Evolutionary conservation across 2,797 vertebrate genomes (phyloP).

Genomic region (Nannoperca australis): DNA sequence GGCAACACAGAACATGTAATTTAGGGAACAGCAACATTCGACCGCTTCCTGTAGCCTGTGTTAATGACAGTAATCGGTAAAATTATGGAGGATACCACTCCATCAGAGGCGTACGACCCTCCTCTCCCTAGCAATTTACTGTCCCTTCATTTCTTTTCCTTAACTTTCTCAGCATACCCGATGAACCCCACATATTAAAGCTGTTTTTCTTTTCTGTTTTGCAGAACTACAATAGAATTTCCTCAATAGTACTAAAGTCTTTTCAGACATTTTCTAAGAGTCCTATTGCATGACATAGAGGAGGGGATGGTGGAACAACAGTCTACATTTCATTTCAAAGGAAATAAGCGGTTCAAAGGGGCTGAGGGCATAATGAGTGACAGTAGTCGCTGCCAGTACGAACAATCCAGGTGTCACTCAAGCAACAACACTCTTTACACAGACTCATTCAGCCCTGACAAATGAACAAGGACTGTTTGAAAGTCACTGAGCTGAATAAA

Average conservation of each 20-base stretch:
- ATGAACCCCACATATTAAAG: not conserved
- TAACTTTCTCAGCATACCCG: not conserved
- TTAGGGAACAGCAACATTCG: constrained; percentile 53
- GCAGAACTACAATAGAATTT: constrained; percentile 26
- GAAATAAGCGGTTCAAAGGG: constrained; percentile 49
- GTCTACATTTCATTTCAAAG: constrained; percentile 67
- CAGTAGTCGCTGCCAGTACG: constrained; percentile 60
- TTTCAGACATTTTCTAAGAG: constrained; percentile 33
- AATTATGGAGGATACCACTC: constrained; percentile 57
- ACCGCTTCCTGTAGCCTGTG: constrained; percentile 54
- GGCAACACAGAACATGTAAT: constrained; percentile 58
- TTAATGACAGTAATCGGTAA: constrained; percentile 78
- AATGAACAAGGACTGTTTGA: constrained; percentile 75
- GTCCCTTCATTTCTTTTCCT: constrained; percentile 11
- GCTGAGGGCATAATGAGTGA: constrained; percentile 62
- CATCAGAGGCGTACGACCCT: constrained; percentile 22
- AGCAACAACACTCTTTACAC: constrained; percentile 65
- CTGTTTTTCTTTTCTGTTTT: constrained; percentile 22
- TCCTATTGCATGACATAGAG: constrained; percentile 35
- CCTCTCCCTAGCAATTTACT: constrained; percentile 7
- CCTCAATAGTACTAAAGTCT: constrained; percentile 11
- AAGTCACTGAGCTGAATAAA: constrained; percentile 77
- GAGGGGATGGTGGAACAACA: constrained; percentile 33
- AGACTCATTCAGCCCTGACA: constrained; percentile 73
- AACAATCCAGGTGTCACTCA: constrained; percentile 78